A percentile compares a stretch with the other conserved stretches of the same genome.
Conservation (phyloP, 2,797 vertebrate genomes). For the Sebastes diploproa region DNA sequence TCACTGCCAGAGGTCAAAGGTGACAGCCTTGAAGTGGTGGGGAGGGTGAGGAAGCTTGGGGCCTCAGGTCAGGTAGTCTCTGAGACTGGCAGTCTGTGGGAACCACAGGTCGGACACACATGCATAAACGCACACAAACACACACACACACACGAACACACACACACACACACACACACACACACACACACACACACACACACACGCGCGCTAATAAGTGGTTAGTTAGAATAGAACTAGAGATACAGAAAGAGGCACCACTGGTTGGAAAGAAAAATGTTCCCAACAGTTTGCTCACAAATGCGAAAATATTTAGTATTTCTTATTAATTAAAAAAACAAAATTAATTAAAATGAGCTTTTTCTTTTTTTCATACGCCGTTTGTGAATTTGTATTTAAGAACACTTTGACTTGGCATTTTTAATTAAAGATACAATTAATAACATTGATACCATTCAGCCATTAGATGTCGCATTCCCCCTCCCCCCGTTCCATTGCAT, state of each 20-base stretch:
- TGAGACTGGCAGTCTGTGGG: slow-evolving; percentile 43
- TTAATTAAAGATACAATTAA: no score
- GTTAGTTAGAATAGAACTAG: neutral
- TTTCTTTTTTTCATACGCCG: neutral
- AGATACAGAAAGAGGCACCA: neutral
- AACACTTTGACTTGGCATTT: neutral
- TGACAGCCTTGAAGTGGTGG: slow-evolving; percentile 57
- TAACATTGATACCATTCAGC: no score
- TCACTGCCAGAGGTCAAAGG: slow-evolving; percentile 62
- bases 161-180: neutral
- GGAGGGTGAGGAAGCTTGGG: slow-evolving; percentile 28
- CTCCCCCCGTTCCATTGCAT: no score
- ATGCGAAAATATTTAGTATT: neutral
- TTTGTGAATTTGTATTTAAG: neutral
- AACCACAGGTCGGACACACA: slow-evolving; percentile 17
- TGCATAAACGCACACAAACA: neutral
- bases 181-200: neutral
- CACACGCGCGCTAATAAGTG: slow-evolving; percentile 5
- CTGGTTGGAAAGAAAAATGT: neutral
- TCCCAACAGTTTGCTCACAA: neutral
- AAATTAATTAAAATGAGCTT: no score
- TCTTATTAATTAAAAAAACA: no score
- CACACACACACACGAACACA: neutral
- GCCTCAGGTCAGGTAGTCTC: slow-evolving; percentile 49
- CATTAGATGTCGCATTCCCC: no score